phyloP scores from a whole-genome alignment of 2,113 vertebrate species.

The Microcebus murinus region DNA sequence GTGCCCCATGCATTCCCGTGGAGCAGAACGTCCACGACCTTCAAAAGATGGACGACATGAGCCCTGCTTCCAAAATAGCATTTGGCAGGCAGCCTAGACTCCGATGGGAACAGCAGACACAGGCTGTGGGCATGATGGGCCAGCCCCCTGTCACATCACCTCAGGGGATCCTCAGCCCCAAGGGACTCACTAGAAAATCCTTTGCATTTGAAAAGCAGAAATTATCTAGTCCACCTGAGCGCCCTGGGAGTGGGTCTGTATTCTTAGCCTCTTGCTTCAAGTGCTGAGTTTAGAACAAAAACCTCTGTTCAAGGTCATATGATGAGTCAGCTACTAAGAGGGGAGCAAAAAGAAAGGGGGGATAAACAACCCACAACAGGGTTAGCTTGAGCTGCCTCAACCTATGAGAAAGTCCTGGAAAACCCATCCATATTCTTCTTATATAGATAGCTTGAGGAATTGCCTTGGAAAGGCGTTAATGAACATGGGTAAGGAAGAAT shows the following conservation, averaged over 20 bases:
- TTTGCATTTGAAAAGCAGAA: slow-evolving; percentile 73
- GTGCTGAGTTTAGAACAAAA: slow-evolving; percentile 74
- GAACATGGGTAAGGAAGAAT: not conserved
- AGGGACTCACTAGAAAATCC: slow-evolving; percentile 69
- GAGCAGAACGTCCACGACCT: slow-evolving; percentile 69
- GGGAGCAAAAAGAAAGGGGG: slow-evolving; percentile 8
- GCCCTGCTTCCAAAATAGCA: slow-evolving; percentile 74
- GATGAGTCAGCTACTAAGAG: slow-evolving; percentile 69
- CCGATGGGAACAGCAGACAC: slow-evolving; percentile 61
- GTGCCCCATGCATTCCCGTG: slow-evolving; percentile 44
- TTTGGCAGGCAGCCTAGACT: slow-evolving; percentile 78
- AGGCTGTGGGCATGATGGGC: slow-evolving; percentile 67
- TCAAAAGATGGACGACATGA: slow-evolving; percentile 69
- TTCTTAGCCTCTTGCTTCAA: slow-evolving; percentile 71
- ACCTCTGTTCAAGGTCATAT: slow-evolving; percentile 67
- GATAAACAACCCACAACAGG: slow-evolving; percentile 44
- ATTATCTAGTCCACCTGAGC: slow-evolving; percentile 75
- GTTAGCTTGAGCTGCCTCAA: slow-evolving; percentile 35
- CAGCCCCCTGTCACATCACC: slow-evolving; percentile 75
- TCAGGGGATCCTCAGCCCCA: slow-evolving; percentile 71
- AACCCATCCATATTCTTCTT: not conserved
- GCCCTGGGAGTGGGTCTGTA: slow-evolving; percentile 22
- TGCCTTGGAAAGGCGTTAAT: slow-evolving; percentile 16
- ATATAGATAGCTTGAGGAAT: slow-evolving; percentile 34
- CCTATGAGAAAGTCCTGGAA: not conserved